Evolutionary conservation across 2,113 vertebrate genomes (phyloP), one percentile per base, ranked within the genome.

Genomic region (Calyptomena viridis): DNA sequence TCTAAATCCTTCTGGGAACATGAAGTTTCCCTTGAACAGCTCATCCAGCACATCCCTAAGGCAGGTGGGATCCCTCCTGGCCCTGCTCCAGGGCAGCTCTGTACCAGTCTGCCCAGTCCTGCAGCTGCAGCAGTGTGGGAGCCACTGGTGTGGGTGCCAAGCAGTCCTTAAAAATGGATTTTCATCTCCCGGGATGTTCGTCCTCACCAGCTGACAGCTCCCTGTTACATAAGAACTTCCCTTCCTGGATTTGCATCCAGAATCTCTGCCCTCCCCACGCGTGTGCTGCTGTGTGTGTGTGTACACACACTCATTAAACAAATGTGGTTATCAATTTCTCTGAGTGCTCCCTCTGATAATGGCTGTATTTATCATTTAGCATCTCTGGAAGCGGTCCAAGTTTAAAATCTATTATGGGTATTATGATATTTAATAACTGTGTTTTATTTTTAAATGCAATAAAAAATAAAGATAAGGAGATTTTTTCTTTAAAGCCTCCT

Each of bases 351-450:
- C 53, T 86, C 93, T 85, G 91, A 91, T 95, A 95, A 95, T 89
- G 83, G 95, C 96, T 91, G 31, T 90, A 94, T 96, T 97, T 95
- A 96, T 96, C 91, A 95, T 83, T 88, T 85, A 93, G 91, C 94
- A 91, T 97, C 94, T 95, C 94, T 95, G 95, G 95, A 93, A 95
- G 87, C 42, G 15, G 94, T 84, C 89, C 93, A 91, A 94, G 67
- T 91, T 87, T 89, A 35, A 88, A 94, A 96, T 94, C 91, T 95
- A 95, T 90, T 89, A 79, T 39, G 93, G 85, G 93, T 49, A 83
- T 93, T 94, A 95, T 83, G 93, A 93, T 95, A 92, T 91, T 95
- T 97, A 96, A 97, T 97, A 97, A 95, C 78, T 52, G 21, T 37
- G 93, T 28, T 94, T 97, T 95, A 95, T 91, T 95, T 96, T 90